These are phyloP conservation scores for Caloenas nicobarica DNA, from an alignment of 2,113 vertebrate genomes.

Conservation along the genomic window DNA sequence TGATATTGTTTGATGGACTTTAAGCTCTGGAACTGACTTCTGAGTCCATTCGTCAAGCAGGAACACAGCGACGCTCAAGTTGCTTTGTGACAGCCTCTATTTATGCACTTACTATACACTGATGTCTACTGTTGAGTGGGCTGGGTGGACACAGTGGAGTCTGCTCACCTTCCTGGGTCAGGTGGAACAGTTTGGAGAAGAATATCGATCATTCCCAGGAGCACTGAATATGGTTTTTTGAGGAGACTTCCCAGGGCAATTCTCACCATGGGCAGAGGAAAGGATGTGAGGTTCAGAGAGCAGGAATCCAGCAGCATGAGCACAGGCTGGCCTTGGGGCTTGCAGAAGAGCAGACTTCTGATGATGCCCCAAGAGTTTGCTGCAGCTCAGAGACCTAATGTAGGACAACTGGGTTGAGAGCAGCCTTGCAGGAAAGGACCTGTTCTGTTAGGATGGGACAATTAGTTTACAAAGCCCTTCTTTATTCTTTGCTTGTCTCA, in stretches of 20 bases:
- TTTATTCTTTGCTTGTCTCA: not conserved
- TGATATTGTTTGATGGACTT: not conserved
- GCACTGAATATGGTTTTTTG: too few species aligned
- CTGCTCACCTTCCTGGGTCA: not conserved
- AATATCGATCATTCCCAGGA: fast-evolving
- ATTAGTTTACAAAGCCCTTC: not conserved
- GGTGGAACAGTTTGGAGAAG: not conserved
- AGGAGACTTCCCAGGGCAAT: not conserved
- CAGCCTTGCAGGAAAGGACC: not conserved
- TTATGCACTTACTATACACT: fast-evolving
- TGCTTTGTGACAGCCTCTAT: not conserved
- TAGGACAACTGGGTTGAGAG: not conserved
- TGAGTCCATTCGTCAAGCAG: not conserved
- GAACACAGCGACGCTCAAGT: fast-evolving
- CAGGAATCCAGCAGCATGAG: not conserved
- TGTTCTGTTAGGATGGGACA: not conserved
- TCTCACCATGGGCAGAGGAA: not conserved
- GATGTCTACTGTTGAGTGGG: not conserved
- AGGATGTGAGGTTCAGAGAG: not conserved
- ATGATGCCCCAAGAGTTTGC: not conserved
- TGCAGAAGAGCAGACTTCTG: not conserved
- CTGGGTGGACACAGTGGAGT: not conserved
- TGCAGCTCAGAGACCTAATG: fast-evolving
- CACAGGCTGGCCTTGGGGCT: fast-evolving
- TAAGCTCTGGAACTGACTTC: not conserved